phyloP scores from a whole-genome alignment of 2,797 vertebrate species.

The Gobionotothen gibberifrons region DNA sequence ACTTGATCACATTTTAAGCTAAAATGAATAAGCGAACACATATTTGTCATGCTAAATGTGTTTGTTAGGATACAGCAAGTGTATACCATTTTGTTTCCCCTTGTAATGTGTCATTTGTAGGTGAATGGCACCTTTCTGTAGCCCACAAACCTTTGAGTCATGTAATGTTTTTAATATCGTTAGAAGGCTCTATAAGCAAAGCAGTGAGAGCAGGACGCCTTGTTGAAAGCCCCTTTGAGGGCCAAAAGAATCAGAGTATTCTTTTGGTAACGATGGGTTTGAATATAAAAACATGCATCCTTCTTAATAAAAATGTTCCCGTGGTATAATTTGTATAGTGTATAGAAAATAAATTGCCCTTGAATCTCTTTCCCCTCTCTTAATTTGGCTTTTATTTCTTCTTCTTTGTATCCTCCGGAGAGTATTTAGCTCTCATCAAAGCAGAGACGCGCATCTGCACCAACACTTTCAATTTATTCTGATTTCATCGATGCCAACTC shows the following conservation, averaged over 20 bases:
- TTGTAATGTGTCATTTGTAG: too few species aligned
- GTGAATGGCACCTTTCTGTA: too few species aligned
- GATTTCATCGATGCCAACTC: constrained; percentile 22
- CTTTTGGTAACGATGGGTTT: background rate
- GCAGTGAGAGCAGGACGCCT: background rate
- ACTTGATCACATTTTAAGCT: too few species aligned
- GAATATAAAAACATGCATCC: too few species aligned
- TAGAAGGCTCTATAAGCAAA: background rate
- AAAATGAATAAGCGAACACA: too few species aligned
- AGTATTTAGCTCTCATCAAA: constrained; percentile 14
- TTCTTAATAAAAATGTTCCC: background rate
- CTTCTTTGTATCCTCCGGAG: background rate
- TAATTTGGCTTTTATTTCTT: background rate
- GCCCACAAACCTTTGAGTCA: background rate
- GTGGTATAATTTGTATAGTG: background rate
- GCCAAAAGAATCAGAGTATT: background rate
- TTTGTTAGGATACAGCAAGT: too few species aligned
- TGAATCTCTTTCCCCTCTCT: background rate
- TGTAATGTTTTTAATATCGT: background rate
- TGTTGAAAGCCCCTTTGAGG: background rate
- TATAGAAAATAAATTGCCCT: background rate
- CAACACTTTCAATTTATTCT: background rate
- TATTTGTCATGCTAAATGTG: too few species aligned
- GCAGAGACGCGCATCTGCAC: background rate
- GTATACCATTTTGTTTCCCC: too few species aligned